Evolutionary conservation across 2,888 invertebrate species (phyloP).

Genomic region (Aradus depressus): DNA sequence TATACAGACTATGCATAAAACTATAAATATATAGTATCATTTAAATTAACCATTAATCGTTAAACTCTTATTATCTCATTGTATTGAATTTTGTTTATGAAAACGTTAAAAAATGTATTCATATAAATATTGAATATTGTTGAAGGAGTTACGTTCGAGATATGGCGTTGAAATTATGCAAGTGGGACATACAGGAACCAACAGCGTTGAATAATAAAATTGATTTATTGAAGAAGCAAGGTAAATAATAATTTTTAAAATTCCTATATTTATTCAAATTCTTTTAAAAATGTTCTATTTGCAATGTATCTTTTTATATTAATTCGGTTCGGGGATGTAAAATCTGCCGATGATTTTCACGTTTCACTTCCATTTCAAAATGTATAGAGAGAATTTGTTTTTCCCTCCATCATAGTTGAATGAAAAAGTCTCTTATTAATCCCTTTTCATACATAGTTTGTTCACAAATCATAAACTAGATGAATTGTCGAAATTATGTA

Average conservation of each 20-base stretch:
- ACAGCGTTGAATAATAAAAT: constrained; percentile 36
- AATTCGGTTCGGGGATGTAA: neutral
- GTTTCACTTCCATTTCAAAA: neutral
- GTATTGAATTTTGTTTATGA: constrained; percentile 20
- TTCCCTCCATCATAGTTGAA: neutral
- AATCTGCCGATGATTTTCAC: neutral
- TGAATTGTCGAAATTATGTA: too few species aligned
- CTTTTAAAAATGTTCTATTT: neutral
- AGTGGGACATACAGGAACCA: constrained; percentile 73
- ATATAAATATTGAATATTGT: constrained; percentile 20
- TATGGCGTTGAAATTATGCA: constrained; percentile 73
- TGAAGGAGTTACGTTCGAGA: constrained; percentile 60
- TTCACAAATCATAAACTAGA: neutral
- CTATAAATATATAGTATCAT: too few species aligned
- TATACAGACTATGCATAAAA: too few species aligned
- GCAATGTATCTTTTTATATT: neutral
- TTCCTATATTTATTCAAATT: neutral
- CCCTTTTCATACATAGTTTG: neutral
- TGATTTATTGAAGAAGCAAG: constrained; percentile 18
- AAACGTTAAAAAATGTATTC: too few species aligned
- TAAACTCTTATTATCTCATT: too few species aligned
- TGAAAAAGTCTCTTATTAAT: neutral
- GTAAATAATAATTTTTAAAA: constrained; percentile 12
- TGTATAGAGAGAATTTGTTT: neutral
- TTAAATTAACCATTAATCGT: too few species aligned